Conservation (phyloP, 2,113 vertebrate genomes). For the Cyprinus carpio region DNA sequence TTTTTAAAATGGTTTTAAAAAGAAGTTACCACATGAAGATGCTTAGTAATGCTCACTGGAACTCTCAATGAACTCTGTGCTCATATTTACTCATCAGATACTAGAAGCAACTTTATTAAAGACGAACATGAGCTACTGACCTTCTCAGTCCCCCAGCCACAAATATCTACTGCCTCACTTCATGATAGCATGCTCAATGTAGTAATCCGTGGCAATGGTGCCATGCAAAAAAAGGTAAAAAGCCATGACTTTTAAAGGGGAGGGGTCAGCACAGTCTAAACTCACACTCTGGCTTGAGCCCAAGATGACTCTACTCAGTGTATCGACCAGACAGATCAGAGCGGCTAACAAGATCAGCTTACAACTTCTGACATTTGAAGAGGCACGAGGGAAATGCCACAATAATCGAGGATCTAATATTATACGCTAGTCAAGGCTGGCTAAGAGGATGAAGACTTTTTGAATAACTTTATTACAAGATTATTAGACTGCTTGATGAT, state of each 20-base stretch:
- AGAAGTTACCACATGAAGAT: neutral
- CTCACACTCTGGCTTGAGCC: conserved; percentile 40
- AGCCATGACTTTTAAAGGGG: conserved; percentile 70
- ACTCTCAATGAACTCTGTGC: neutral
- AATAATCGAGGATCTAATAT: conserved; percentile 3
- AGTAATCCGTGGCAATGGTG: conserved; percentile 51
- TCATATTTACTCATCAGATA: neutral
- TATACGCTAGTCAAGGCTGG: neutral
- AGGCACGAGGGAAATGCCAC: conserved; percentile 60
- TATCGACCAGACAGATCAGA: conserved; percentile 46
- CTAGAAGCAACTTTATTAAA: neutral
- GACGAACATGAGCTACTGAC: conserved; percentile 39
- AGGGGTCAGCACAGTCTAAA: conserved; percentile 62
- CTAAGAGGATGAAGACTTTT: neutral
- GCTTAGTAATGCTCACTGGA: neutral
- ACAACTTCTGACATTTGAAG: conserved; percentile 60
- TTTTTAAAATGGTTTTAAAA: neutral
- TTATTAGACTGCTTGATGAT: neutral
- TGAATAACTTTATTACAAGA: neutral
- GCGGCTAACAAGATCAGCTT: conserved; percentile 64
- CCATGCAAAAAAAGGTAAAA: conserved; percentile 54
- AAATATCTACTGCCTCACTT: conserved; percentile 51
- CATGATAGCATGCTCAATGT: conserved; percentile 34
- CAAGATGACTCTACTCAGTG: conserved; percentile 36
- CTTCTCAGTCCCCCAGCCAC: conserved; percentile 47